phyloP scores from a whole-genome alignment of 2,113 vertebrate genomes.

The Zosterops borbonicus region DNA sequence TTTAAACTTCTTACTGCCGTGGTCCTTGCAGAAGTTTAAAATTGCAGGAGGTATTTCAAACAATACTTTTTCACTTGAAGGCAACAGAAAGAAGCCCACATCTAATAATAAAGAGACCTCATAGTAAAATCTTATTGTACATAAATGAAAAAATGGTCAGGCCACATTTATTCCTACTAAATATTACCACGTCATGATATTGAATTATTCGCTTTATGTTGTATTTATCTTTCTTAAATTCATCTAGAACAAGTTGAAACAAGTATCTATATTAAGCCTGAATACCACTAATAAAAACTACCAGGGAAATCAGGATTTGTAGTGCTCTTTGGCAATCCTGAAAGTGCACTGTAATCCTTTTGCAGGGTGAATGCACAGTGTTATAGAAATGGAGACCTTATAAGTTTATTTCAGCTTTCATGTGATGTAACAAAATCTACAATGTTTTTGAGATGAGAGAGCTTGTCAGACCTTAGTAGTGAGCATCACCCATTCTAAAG shows the following conservation, averaged over 20 bases:
- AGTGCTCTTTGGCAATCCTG: neutral
- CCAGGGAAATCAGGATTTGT: neutral
- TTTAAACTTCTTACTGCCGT: neutral
- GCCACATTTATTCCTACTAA: neutral
- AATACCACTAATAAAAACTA: neutral
- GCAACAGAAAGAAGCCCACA: neutral
- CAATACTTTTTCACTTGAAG: neutral
- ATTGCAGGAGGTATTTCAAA: neutral
- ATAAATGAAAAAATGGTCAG: neutral
- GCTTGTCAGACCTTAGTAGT: conserved; percentile 57
- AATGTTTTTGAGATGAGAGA: conserved; percentile 47
- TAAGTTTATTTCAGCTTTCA: conserved; percentile 11
- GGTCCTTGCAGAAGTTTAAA: neutral
- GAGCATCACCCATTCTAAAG: conserved; percentile 49
- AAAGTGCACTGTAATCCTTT: neutral
- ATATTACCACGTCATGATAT: neutral
- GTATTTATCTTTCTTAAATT: neutral
- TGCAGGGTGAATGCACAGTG: neutral
- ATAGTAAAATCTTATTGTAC: neutral
- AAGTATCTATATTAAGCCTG: neutral
- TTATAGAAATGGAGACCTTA: conserved; percentile 1
- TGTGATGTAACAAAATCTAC: conserved; percentile 16
- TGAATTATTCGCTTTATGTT: neutral
- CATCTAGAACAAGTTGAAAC: neutral
- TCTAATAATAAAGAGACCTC: neutral